Evolutionary conservation across 2,888 invertebrate species (phyloP).

Genomic region (Andrena praecox): DNA sequence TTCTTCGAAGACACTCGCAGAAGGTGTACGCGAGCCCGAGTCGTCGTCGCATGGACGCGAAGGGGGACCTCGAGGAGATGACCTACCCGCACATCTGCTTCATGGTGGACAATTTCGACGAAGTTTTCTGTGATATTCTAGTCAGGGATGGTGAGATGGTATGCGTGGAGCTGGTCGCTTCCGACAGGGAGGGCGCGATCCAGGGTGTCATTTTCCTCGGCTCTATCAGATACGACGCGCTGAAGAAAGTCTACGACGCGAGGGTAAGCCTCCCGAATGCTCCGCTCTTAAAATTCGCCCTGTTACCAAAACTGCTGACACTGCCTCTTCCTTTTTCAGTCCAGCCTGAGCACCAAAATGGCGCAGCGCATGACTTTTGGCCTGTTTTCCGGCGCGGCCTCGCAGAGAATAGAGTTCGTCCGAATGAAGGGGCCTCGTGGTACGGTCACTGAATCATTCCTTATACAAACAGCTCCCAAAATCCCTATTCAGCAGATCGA

Average conservation of each 20-base stretch:
- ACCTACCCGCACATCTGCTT: slow-evolving; percentile 99
- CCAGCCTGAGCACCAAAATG: slow-evolving; percentile 96
- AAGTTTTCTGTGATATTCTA: slow-evolving; percentile 98
- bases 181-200: slow-evolving; percentile 93
- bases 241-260: slow-evolving; percentile 98
- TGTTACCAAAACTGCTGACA: neutral
- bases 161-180: slow-evolving; percentile 98
- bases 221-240: slow-evolving; percentile 98
- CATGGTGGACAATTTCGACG: slow-evolving; percentile 99
- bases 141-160: slow-evolving; percentile 99
- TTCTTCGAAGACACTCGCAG: slow-evolving; percentile 85
- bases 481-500: neutral
- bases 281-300: neutral
- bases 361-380: slow-evolving; percentile 98
- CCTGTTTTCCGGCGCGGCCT: slow-evolving; percentile 90
- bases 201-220: slow-evolving; percentile 99
- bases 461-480: neutral
- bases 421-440: slow-evolving; percentile 99
- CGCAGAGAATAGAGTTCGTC: slow-evolving; percentile 98
- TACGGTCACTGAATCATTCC: slow-evolving; percentile 41
- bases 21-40: slow-evolving; percentile 99
- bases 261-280: slow-evolving; percentile 88
- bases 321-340: slow-evolving; percentile 86
- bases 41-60: slow-evolving; percentile 98
- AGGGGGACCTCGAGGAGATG: slow-evolving; percentile 99